Percentiles rank a stretch among this genome's conserved stretches.
phyloP scores from a whole-genome alignment of 2,797 vertebrate species.

The Florisuga fusca region DNA sequence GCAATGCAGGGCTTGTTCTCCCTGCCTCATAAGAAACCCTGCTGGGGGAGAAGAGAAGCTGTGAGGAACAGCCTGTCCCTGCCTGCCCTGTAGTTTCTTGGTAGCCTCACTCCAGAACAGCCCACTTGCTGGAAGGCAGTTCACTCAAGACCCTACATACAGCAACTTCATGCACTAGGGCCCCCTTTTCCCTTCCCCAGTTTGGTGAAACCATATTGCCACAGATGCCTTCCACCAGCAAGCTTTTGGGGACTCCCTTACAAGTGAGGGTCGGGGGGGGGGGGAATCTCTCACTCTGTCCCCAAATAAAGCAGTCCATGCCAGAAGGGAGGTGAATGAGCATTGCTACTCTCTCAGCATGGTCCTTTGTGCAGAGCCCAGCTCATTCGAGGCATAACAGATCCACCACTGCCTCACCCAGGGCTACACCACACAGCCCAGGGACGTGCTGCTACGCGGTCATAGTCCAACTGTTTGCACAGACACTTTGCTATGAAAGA shows the following conservation, averaged over 20 bases:
- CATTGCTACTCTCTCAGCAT: neutral
- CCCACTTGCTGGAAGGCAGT: neutral
- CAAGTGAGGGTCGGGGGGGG: neutral
- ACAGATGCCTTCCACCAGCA: neutral
- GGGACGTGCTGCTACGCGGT: neutral
- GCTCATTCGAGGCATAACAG: neutral
- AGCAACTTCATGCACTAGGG: neutral
- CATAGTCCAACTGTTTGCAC: neutral
- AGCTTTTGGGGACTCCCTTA: neutral
- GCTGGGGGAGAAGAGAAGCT: neutral
- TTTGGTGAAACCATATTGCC: rapidly evolving
- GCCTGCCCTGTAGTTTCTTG: neutral
- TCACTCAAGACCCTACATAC: rapidly evolving
- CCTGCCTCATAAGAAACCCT: neutral
- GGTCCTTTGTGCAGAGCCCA: neutral
- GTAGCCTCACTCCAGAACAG: neutral
- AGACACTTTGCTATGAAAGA: neutral
- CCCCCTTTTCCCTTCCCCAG: neutral
- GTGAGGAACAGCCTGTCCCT: neutral
- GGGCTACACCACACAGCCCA: neutral
- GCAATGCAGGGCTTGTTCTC: neutral
- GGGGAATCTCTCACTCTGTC: rapidly evolving
- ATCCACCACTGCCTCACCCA: rapidly evolving
- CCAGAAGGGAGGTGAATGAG: neutral
- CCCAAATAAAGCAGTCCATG: neutral